phyloP scores from a whole-genome alignment of 2,113 vertebrate species.

The Synchiropus splendidus region DNA sequence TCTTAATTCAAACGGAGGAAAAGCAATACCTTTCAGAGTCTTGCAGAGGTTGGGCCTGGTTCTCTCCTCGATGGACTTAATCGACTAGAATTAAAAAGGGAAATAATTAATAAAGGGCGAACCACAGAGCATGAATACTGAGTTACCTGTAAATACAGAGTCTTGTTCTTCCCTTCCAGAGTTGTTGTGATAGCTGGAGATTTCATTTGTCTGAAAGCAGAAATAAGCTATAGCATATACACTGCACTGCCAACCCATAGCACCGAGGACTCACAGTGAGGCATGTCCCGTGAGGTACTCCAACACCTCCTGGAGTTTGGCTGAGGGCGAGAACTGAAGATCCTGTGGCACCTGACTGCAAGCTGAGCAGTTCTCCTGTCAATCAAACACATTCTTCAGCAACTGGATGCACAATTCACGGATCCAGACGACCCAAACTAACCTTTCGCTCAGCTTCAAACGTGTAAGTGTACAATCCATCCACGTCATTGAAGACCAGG shows the following conservation, averaged over 20 bases:
- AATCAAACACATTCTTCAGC: background rate
- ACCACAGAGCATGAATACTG: too few relatives aligned
- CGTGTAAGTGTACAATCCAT: conserved; percentile 86
- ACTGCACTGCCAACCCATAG: background rate
- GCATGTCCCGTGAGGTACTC: conserved; percentile 89
- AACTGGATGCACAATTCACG: background rate
- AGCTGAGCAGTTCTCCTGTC: conserved; percentile 76
- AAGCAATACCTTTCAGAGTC: conserved; percentile 81
- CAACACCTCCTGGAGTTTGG: conserved; percentile 91
- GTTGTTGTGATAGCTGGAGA: conserved; percentile 95
- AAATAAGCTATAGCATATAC: background rate
- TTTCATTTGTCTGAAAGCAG: conserved; percentile 85
- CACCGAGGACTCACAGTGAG: conserved; percentile 78
- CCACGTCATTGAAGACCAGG: conserved; percentile 89
- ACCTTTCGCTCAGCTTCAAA: conserved; percentile 96
- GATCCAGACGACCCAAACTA: conserved; percentile 1
- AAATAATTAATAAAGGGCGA: background rate
- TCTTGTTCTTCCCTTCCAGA: conserved; percentile 92
- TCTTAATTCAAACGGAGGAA: too few relatives aligned
- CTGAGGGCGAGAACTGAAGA: conserved; percentile 86
- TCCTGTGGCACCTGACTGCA: conserved; percentile 95
- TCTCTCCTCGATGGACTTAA: conserved; percentile 87
- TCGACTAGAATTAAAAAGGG: conserved; percentile 36
- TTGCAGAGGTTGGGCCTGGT: conserved; percentile 93
- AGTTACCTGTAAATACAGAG: conserved; percentile 95